phyloP scores from a whole-genome alignment of 2,797 vertebrate genomes.

The Amniataba percoides region DNA sequence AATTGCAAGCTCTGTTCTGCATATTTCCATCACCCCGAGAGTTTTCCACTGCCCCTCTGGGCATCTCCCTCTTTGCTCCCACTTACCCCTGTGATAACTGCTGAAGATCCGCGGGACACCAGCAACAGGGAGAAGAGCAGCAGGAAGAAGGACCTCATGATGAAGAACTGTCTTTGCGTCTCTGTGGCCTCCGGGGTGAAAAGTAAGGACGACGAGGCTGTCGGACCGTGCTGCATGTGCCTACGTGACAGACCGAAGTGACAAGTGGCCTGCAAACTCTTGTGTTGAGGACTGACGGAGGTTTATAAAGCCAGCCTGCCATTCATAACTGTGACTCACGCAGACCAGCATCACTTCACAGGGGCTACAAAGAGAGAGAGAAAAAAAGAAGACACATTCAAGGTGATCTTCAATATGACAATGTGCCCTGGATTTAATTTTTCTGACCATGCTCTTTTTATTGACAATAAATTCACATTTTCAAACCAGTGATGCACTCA shows the following conservation, averaged over 20 bases:
- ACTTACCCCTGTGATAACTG: conserved; percentile 89
- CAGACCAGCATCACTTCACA: conserved; percentile 50
- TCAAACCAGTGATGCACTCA: conserved; percentile 2
- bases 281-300: conserved; percentile 54
- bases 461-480: not conserved
- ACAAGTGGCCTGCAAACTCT: conserved; percentile 71
- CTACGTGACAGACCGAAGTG: conserved; percentile 42
- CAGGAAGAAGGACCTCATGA: conserved; percentile 77
- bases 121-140: conserved; percentile 76
- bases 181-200: conserved; percentile 46
- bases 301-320: conserved; percentile 81
- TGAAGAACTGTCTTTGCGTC: conserved; percentile 51
- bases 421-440: not conserved
- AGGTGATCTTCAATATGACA: conserved; percentile 54
- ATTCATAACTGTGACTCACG: conserved; percentile 83
- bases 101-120: conserved; percentile 78
- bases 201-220: conserved; percentile 42
- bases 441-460: not conserved
- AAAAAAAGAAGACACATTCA: conserved; percentile 43
- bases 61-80: not conserved
- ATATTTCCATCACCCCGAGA: not conserved
- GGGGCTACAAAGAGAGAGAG: conserved; percentile 15
- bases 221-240: conserved; percentile 40
- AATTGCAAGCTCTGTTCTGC: not conserved
- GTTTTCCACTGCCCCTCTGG: not conserved